These are phyloP conservation scores for Gymnopithys bicolor DNA, from an alignment of 2,797 vertebrate species.

Conservation along the genomic window DNA sequence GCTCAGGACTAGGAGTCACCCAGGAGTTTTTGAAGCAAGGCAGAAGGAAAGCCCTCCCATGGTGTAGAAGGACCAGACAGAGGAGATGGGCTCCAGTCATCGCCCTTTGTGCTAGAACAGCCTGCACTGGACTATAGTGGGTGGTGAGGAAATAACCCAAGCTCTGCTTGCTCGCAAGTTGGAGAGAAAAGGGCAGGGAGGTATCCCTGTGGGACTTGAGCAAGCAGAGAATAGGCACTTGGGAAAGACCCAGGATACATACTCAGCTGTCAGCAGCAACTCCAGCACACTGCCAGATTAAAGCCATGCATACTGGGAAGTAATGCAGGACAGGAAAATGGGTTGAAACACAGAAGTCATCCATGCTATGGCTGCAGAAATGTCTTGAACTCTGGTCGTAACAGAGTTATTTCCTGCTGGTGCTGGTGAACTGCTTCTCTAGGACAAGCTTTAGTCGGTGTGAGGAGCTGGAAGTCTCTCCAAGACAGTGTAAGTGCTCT, in stretches of 20 bases:
- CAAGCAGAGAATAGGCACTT: background rate
- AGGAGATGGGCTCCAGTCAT: background rate
- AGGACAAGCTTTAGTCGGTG: background rate
- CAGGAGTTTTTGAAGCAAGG: fast-evolving
- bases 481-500: background rate
- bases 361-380: background rate
- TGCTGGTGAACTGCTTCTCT: background rate
- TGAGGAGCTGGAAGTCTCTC: background rate
- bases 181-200: background rate
- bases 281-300: background rate
- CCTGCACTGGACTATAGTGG: background rate
- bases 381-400: background rate
- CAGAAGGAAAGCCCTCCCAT: background rate
- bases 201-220: background rate
- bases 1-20: background rate
- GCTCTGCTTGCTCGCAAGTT: background rate
- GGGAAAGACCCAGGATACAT: background rate
- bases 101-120: background rate
- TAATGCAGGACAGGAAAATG: background rate
- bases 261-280: background rate
- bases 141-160: background rate
- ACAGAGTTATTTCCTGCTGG: background rate
- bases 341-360: background rate
- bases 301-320: background rate
- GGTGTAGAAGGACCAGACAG: background rate